phyloP scores from a whole-genome alignment of 2,888 invertebrate species.

The Ormyrus rosae region DNA sequence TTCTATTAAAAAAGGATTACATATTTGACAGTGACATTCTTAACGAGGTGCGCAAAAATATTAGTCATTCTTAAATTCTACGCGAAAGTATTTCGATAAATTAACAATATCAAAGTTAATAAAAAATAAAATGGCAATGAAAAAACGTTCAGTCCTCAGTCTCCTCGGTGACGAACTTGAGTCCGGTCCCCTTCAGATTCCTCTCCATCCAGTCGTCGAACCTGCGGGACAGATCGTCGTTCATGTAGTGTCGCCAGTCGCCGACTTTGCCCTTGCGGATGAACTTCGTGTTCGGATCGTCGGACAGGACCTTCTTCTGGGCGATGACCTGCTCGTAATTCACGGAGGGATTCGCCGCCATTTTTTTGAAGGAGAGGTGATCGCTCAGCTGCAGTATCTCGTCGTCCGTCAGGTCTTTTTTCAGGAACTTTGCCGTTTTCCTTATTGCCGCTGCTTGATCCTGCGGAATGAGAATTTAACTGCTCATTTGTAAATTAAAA shows the following conservation, averaged over 20 bases:
- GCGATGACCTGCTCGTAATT: slow-evolving; percentile 83
- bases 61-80: too few relatives aligned
- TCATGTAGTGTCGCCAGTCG: slow-evolving; percentile 88
- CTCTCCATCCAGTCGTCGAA: slow-evolving; percentile 85
- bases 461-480: slow-evolving; percentile 65
- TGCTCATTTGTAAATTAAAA: too few relatives aligned
- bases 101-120: too few relatives aligned
- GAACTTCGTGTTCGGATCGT: slow-evolving; percentile 79
- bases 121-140: too few relatives aligned
- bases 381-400: slow-evolving; percentile 83
- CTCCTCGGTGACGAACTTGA: slow-evolving; percentile 77
- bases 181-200: slow-evolving; percentile 80
- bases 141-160: slow-evolving; percentile 38
- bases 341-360: slow-evolving; percentile 88
- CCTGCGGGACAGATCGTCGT: slow-evolving; percentile 82
- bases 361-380: slow-evolving; percentile 87
- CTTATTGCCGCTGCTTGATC: slow-evolving; percentile 83
- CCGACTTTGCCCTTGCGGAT: slow-evolving; percentile 88
- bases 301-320: slow-evolving; percentile 77
- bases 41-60: too few relatives aligned
- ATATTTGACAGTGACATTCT: too few relatives aligned
- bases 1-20: too few relatives aligned
- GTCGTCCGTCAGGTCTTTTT: slow-evolving; percentile 81
- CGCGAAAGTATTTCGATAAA: too few relatives aligned
- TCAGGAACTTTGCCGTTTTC: slow-evolving; percentile 85